Conservation (phyloP, 2,113 vertebrate genomes). For the Gymnogyps californianus region DNA sequence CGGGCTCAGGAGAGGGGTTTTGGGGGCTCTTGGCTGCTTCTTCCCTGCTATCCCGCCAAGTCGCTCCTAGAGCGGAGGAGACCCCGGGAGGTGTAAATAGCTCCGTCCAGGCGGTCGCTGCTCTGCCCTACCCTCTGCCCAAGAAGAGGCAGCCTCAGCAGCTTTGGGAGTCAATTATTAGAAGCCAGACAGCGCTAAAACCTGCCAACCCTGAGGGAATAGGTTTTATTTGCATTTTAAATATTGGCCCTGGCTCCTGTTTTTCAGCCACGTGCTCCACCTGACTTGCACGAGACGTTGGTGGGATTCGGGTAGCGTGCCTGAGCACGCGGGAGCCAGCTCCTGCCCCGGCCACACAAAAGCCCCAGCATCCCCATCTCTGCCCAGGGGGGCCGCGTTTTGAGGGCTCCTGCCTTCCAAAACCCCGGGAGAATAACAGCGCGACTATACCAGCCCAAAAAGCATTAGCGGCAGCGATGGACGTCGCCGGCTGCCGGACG, state of each 20-base stretch:
- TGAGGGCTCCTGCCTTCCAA: not conserved
- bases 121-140: not conserved
- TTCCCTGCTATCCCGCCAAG: not conserved
- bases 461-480: accelerated
- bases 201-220: not conserved
- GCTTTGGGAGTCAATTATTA: not conserved
- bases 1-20: not conserved
- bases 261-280: not conserved
- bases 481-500: accelerated
- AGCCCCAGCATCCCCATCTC: not conserved
- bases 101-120: not conserved
- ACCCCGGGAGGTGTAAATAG: not conserved
- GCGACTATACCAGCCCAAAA: not conserved
- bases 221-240: not conserved
- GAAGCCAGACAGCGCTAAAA: not conserved
- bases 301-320: not conserved
- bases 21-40: not conserved
- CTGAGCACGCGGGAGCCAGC: not conserved
- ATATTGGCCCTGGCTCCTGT: not conserved
- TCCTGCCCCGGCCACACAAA: not conserved
- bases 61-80: accelerated
- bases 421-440: not conserved
- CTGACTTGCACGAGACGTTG: not conserved
- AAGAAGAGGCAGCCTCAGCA: not conserved
- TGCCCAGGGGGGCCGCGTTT: not conserved